Evolutionary conservation across 2,888 invertebrate genomes (phyloP).

Genomic region (Melanophora roralis): DNA sequence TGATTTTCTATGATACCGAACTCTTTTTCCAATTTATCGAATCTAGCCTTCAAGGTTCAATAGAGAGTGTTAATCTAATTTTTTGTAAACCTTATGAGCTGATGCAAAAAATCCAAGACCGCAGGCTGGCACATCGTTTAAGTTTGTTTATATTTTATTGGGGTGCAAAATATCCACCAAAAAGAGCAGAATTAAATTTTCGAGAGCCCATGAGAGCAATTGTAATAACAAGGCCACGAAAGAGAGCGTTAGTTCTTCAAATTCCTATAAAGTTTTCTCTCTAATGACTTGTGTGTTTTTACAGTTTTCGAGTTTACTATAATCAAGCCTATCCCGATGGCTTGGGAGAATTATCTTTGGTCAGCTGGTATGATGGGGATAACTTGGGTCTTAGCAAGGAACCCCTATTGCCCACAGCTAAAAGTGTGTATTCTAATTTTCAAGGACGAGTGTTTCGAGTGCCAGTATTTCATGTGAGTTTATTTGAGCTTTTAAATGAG

Average conservation of each 20-base stretch:
- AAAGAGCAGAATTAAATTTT: constrained; percentile 68
- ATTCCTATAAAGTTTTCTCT: not conserved
- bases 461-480: constrained; percentile 84
- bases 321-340: constrained; percentile 83
- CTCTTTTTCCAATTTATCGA: constrained; percentile 73
- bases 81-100: constrained; percentile 72
- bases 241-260: constrained; percentile 68
- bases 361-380: constrained; percentile 85
- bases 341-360: constrained; percentile 80
- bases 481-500: not conserved
- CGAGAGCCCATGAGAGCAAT: constrained; percentile 79
- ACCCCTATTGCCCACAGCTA: constrained; percentile 82
- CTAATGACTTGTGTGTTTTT: not conserved
- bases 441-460: constrained; percentile 81
- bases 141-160: constrained; percentile 83
- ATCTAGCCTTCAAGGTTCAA: constrained; percentile 70
- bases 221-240: constrained; percentile 81
- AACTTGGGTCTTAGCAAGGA: constrained; percentile 81
- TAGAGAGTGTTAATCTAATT: constrained; percentile 75
- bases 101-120: constrained; percentile 68
- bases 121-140: constrained; percentile 72
- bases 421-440: constrained; percentile 82
- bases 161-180: constrained; percentile 79
- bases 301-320: constrained; percentile 84
- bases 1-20: constrained; percentile 72